Base-by-base conservation (phyloP, 2,113 vertebrate species). In the Rattus rattus region DNA sequence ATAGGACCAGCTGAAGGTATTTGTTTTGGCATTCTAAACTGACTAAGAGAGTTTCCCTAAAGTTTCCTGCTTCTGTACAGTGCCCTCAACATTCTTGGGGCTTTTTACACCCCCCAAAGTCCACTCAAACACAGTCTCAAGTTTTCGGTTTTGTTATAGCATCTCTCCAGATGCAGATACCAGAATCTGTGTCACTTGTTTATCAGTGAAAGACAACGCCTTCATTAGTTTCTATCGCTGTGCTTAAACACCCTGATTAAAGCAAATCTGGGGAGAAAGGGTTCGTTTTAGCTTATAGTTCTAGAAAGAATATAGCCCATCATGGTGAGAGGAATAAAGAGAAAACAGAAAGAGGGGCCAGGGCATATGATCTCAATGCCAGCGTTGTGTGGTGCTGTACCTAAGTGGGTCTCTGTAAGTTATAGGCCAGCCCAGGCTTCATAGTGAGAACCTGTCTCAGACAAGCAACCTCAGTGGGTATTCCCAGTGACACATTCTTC, bases 101-200 rank as follows among this genome's bases (percentile, higher is more conserved):
- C 56, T 81, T 88, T 72, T 88, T 16, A 49, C 33, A 83, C 61
- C 52, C n/a, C n/a, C 30, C 26, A 56, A 85, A 85, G 63, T 77
- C 79, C 8, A 4, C 36, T 61, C 49, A 81, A 43, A 47, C 20
- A 56, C 1, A 43, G 59, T 22, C 30, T 17, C n/a, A 67, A 4
- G 30, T 88, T 65, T 70, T 88, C 72, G 39, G 19, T 90, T 96
- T 89, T 59, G 30, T 88, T 90, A 88, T 9, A 52, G 59, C 59
- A 30, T 76, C 54, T 56, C 33, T 39, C 7, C 26, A n/a, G 47
- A 91, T 67, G 49, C 26, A n/a, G 33, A 22, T 61, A 22, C 73
- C 56, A 30, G 69, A 92, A 91, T 91, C n/a, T 88, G 17, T 33
- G 47, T 93, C 61, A 43, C 9, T 63, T 94, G 63, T 56, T 47